Evolutionary conservation across 2,113 vertebrate genomes (phyloP), one percentile per base, ranked within the genome.

Genomic region (Anthoscopus minutus): DNA sequence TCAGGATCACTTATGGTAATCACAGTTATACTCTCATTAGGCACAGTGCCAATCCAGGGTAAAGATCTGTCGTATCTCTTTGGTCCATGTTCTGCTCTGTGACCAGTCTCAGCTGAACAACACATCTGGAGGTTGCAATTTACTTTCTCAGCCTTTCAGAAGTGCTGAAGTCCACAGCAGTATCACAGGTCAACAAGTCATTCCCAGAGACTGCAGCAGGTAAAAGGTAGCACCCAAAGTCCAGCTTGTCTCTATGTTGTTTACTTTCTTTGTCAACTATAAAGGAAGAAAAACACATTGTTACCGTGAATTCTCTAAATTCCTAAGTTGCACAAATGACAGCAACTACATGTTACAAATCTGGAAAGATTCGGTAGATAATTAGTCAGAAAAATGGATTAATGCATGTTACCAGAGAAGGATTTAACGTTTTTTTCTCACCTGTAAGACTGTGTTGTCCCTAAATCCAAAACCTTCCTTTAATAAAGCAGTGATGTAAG

Each of bases 241-340:
- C 99, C 99, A 99, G 96, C 99, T 99, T 4, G 99, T 99, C 98
- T 99, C 99, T 93, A 99, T 98, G 35, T 99, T 98, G 97, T 99
- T 99, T 91, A 99, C 98, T 96, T 99, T 99, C 97, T 99, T 99
- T 93, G 98, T 97, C 40, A 99, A 97, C 99, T 99, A 96, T 96
- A 78, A 83, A 93, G 47, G 82, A 76, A 97, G 30, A 31, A 83
- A 95, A 80, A 92, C 30, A 70, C 73, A 22, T 69, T 62, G 82
- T 47, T 90, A 51, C n/a, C 58, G 30, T 78, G 33, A 86, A 69
- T 76, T 85, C 48, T 84, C 54, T 31, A n/a, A 31, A 89, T 51
- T 87, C 1, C 0, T n/a, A 47, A 17, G 6, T 70, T 88, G 33
- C 47, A 89, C 9, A 51, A 69, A n/a, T 62, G 28, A 73, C 37